Evolutionary conservation across 2,113 vertebrate species (phyloP), one percentile per base, ranked within the genome.

Genomic region (Leucopsar rothschildi): DNA sequence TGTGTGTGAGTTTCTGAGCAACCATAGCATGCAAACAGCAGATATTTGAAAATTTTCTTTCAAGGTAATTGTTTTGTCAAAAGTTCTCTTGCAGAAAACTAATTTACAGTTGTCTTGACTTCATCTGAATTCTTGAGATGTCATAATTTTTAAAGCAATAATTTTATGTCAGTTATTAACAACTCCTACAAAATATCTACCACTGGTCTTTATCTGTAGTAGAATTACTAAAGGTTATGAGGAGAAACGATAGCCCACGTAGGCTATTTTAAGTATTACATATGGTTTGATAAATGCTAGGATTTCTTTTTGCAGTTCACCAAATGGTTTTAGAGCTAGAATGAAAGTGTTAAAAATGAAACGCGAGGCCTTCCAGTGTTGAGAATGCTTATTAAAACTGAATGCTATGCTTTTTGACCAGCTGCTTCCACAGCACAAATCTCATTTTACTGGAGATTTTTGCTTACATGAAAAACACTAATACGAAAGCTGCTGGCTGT

Each of bases 381-480:
- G 84, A 82, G 79, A 60, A 57, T 95, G 87, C 90, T 92, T 96
- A 93, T 94, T 92, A 95, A 92, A 96, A 83, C 82, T 90, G 88
- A 95, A 80, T 78, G 72, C 90, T 92, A 22, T 80, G 69, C 64
- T 92, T 94, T 95, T 92, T 79, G 75, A 91, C 83, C 87, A 96
- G 83, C 95, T 98, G 96, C 78, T 96, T 95, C 75, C 94, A 73
- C 57, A 92, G 56, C 83, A 82, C 64, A 94, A 75, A 90, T 73
- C 52, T 88, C 29, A 64, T 80, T 92, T 96, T 69, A 86, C 49
- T 31, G 55, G 49, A 86, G 57, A 72, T 95, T 79, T 93, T 91
- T 95, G 95, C 96, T 96, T 95, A 89, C 75, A 45, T 40, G 71
- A 86, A 92, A 96, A 93, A 92, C 93, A 66, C 52, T 73, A 66